These are phyloP conservation scores for Amiota minor DNA, from an alignment of 2,888 invertebrate species.

Conservation along the genomic window DNA sequence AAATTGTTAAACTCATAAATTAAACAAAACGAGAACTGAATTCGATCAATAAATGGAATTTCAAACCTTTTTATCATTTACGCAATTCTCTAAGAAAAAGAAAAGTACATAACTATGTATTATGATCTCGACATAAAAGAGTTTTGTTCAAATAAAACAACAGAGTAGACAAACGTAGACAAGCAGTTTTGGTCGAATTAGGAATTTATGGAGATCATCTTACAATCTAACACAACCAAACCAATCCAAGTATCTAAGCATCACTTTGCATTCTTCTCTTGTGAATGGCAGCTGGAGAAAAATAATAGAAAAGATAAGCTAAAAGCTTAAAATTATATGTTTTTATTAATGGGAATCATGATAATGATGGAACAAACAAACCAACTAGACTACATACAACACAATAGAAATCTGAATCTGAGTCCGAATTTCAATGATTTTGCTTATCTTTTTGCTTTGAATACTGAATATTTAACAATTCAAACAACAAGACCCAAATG, in stretches of 20 bases:
- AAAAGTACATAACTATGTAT: neutral
- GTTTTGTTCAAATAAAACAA: neutral
- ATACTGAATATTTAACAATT: too few species aligned
- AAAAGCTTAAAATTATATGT: slow-evolving; percentile 62
- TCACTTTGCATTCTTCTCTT: too few species aligned
- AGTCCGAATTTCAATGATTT: neutral
- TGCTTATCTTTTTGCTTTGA: neutral
- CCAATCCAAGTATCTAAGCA: too few species aligned
- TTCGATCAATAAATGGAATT: slow-evolving; percentile 17
- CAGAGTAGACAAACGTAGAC: neutral
- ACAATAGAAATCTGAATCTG: neutral
- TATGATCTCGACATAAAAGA: too few species aligned
- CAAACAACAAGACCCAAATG: neutral
- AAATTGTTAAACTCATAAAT: neutral
- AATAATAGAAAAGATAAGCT: slow-evolving; percentile 44
- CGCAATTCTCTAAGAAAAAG: slow-evolving; percentile 1
- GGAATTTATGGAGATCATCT: slow-evolving; percentile 65
- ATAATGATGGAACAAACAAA: slow-evolving; percentile 48
- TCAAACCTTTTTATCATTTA: slow-evolving; percentile 12
- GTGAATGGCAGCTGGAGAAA: too few species aligned
- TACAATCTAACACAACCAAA: neutral
- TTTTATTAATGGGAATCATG: too few species aligned
- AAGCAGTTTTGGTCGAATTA: slow-evolving; percentile 61
- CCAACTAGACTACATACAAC: neutral
- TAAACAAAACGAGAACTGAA: neutral